Base-by-base conservation (phyloP, 2,888 invertebrate genomes). In the Taenaris catops region DNA sequence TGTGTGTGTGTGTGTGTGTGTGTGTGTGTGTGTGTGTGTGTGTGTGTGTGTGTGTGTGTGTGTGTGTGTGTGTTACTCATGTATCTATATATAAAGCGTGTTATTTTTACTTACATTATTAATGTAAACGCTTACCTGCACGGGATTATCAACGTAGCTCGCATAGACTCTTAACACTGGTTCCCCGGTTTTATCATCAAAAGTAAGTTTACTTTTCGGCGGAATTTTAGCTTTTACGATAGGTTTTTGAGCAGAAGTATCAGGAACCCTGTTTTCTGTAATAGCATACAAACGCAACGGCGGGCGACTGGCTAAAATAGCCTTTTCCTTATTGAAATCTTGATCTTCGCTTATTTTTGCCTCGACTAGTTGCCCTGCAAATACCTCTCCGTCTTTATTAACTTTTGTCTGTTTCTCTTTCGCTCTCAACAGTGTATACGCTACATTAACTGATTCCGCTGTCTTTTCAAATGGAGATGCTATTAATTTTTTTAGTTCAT, bases 141-240 rank as follows among this genome's bases (percentile, higher is more conserved):
- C 34, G 3, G 73, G 68, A 42, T 48, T 71, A 35, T 81, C 75
- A 18, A 72, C 54, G 37, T 84, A 86, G 49, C 80, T 86, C 1
- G 86, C 89, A 47, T 88, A 90, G 57, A 90, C 89, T 49, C 88
- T 80, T 48, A 90, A 64, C 10, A 88, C 78, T 2, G 88, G 84
- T 43, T 84, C 81, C 3, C 83, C 84, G 19, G 80, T 80, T 37
- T 76, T 74, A 34, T 79, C 76, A 39, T 84, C 86, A 48, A 75
- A 76, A 1, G 72, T 75, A 28, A 86, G 48, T 49, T 80, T 84
- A 46, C 75, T 83, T 40, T 75, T 80, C 4, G 81, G 75, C 9
- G 84, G 79, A 37, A 78, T 78, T 48, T 73, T 83, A 0, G 79
- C 79, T 52, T 81, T 83, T 0, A 81, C 69, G 2, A 72, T 57